Conservation (phyloP, 1,140 invertebrate species). For the Cephus cinctus region DNA sequence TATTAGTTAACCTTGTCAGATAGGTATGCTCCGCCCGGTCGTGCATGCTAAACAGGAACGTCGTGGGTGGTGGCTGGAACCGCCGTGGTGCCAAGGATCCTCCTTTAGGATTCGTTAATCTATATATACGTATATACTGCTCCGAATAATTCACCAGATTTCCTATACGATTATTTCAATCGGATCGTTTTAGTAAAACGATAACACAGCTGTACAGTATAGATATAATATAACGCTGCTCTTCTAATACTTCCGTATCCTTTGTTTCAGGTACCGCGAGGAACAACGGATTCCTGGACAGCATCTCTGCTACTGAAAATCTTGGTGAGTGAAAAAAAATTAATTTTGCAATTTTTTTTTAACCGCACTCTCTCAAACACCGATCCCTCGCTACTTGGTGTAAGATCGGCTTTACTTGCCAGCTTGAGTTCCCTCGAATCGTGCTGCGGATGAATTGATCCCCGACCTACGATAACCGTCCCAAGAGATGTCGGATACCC, state of each 20-base stretch:
- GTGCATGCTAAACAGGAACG: constrained; percentile 49
- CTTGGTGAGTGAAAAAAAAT: no score
- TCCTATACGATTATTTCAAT: no score
- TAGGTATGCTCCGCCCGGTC: constrained; percentile 34
- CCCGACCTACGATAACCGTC: no score
- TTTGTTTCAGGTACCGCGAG: constrained; percentile 40
- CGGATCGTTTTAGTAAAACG: no score
- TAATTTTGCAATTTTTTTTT: no score
- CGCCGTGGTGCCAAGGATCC: constrained; percentile 10
- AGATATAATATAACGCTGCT: not conserved
- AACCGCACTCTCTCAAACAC: no score
- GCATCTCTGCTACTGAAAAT: constrained; percentile 2
- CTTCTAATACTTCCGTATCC: not conserved
- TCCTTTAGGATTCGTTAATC: constrained; percentile 14
- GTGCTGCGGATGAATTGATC: no score
- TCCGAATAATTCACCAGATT: not conserved
- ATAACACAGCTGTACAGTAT: no score
- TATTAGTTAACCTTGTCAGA: constrained; percentile 54
- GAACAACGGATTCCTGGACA: constrained; percentile 36
- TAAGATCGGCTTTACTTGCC: no score
- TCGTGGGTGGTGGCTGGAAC: constrained; percentile 38
- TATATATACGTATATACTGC: constrained; percentile 13
- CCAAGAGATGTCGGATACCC: no score
- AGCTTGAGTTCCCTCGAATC: no score
- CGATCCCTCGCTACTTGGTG: no score